Evolutionary conservation across 1,140 invertebrate genomes (phyloP).

Genomic region (Drosophila busckii): DNA sequence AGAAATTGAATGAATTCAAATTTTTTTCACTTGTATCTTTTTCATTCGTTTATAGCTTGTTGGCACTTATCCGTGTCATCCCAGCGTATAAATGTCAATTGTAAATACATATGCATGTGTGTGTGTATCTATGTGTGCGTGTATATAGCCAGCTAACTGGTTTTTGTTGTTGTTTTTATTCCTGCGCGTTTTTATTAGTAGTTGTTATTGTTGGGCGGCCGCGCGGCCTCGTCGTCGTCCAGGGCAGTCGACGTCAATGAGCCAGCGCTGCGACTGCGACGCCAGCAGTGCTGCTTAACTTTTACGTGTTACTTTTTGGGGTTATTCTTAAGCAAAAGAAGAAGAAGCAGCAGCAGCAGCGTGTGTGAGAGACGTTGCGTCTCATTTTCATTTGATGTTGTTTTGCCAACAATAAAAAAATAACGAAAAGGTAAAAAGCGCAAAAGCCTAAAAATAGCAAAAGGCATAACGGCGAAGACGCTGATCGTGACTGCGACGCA

Average conservation of each 20-base stretch:
- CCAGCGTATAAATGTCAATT: slow-evolving; percentile 34
- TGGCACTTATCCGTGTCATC: slow-evolving; percentile 45
- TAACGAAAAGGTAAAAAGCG: slow-evolving; percentile 48
- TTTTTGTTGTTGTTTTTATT: slow-evolving; percentile 62
- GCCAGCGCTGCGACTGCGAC: slow-evolving; percentile 31
- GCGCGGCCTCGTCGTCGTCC: slow-evolving; percentile 1
- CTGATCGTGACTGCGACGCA: slow-evolving; percentile 15
- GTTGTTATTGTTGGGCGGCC: slow-evolving; percentile 35
- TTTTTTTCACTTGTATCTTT: no score
- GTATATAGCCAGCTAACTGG: slow-evolving; percentile 66
- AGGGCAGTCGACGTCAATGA: slow-evolving; percentile 9
- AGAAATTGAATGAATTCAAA: slow-evolving; percentile 65
- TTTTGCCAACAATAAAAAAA: slow-evolving; percentile 59
- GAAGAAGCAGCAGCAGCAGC: not conserved
- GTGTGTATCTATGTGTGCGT: slow-evolving; percentile 20
- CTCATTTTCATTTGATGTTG: slow-evolving; percentile 61
- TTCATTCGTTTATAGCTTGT: slow-evolving; percentile 35
- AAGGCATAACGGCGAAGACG: slow-evolving; percentile 36
- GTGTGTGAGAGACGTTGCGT: slow-evolving; percentile 12
- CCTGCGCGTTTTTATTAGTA: slow-evolving; percentile 47
- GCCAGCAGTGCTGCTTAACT: slow-evolving; percentile 30
- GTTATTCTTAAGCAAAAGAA: slow-evolving; percentile 68
- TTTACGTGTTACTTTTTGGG: slow-evolving; percentile 73
- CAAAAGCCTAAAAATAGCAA: slow-evolving; percentile 64
- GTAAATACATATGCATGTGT: slow-evolving; percentile 6